Conservation (phyloP, 2,888 invertebrate species). For the Venustoraphidia nigricollis region DNA sequence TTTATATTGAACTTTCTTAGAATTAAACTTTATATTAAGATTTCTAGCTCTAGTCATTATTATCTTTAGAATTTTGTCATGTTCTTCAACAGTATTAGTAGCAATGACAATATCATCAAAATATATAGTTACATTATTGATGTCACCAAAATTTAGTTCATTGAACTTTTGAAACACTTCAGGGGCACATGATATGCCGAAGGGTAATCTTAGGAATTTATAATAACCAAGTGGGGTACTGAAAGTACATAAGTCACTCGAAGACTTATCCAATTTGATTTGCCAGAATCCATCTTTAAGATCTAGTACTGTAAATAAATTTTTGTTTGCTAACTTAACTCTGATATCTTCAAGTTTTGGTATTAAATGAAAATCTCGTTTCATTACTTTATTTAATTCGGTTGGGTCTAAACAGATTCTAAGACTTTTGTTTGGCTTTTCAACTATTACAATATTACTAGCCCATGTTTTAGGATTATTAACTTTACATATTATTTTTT, state of each 20-base stretch:
- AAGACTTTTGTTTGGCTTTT: conserved; percentile 7
- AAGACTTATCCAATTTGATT: conserved; percentile 9
- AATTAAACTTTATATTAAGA: no score
- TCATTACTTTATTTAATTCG: conserved; percentile 9
- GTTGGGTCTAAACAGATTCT: conserved; percentile 9
- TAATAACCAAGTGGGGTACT: conserved; percentile 13
- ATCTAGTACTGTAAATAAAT: conserved; percentile 14
- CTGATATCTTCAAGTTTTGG: conserved; percentile 13
- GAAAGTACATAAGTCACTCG: conserved; percentile 11
- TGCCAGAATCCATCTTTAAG: no score
- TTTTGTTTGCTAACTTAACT: conserved; percentile 12
- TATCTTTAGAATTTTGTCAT: no score
- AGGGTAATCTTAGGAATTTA: conserved; percentile 11
- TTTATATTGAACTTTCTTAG: no score
- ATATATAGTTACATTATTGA: no score
- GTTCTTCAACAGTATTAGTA: no score
- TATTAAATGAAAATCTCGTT: conserved; percentile 9
- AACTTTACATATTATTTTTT: no score
- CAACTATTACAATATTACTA: conserved; percentile 9
- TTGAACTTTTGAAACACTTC: conserved; percentile 14
- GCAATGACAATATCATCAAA: no score
- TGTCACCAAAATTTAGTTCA: conserved; percentile 11
- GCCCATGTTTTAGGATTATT: conserved; percentile 11
- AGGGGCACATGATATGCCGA: conserved; percentile 9
- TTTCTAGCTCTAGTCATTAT: no score